A percentile compares a stretch with the other conserved stretches of the same genome.
phyloP scores from a whole-genome alignment of 2,797 vertebrate genomes.

The Dendrocincla tyrannina region DNA sequence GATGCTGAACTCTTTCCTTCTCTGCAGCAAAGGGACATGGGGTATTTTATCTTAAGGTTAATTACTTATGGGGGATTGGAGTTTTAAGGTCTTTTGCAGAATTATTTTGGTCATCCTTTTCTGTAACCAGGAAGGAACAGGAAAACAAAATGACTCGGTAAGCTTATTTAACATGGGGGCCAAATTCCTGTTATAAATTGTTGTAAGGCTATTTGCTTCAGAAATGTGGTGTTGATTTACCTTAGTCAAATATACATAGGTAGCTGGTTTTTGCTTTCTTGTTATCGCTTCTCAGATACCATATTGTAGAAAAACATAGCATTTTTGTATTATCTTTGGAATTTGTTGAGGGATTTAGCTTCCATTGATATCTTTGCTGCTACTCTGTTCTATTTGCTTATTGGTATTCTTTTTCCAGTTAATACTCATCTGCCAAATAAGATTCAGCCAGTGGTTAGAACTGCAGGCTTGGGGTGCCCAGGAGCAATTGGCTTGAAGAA shows the following conservation, averaged over 20 bases:
- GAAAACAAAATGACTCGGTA: background rate
- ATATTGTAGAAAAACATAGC: background rate
- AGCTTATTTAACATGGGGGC: background rate
- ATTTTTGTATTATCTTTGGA: background rate
- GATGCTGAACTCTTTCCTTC: background rate
- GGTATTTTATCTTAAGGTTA: background rate
- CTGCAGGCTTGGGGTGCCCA: rapidly evolving
- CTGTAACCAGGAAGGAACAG: background rate
- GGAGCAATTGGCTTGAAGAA: background rate
- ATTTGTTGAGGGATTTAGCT: background rate
- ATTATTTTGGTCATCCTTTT: background rate
- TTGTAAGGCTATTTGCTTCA: background rate
- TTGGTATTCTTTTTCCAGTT: background rate
- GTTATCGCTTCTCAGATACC: background rate
- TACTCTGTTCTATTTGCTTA: background rate
- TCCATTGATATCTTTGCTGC: background rate
- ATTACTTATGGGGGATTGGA: background rate
- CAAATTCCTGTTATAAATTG: background rate
- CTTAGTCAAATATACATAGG: background rate
- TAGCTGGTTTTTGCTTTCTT: background rate
- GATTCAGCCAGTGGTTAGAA: background rate
- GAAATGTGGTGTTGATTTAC: background rate
- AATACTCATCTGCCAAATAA: background rate
- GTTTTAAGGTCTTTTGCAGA: background rate
- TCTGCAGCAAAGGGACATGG: background rate